phyloP scores from a whole-genome alignment of 2,797 vertebrate species.

The Anguilla megastoma region DNA sequence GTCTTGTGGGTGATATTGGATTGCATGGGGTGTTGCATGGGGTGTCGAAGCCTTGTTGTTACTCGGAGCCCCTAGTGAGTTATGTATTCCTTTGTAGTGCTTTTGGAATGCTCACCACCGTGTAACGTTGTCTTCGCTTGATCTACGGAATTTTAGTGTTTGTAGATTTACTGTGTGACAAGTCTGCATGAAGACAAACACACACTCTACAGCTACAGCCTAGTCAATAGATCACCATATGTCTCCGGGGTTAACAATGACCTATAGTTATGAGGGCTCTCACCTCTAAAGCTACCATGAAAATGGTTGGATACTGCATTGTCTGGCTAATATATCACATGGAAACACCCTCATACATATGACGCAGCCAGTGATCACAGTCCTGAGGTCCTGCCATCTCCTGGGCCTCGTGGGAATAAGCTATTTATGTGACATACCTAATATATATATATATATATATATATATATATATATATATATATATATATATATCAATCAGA shows the following conservation, averaged over 20 bases:
- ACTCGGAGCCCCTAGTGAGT: not conserved
- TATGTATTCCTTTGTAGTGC: not conserved
- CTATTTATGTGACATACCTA: not conserved
- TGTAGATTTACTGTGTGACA: no score
- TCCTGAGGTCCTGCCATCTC: not conserved
- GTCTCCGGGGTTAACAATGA: not conserved
- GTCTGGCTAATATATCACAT: not conserved
- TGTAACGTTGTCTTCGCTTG: not conserved
- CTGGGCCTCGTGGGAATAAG: not conserved
- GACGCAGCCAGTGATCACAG: not conserved
- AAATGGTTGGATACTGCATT: not conserved
- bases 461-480: no score
- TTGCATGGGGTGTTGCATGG: no score
- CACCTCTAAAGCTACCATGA: not conserved
- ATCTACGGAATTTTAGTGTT: no score
- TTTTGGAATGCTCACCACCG: not conserved
- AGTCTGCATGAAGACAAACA: not conserved
- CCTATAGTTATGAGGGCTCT: not conserved
- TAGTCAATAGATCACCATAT: not conserved
- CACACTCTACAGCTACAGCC: not conserved
- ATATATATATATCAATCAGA: not conserved
- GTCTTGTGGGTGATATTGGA: not conserved
- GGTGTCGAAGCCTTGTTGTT: not conserved
- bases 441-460: not conserved
- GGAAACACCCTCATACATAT: not conserved